These are phyloP conservation scores for Ferrisia virgata DNA, from an alignment of 2,888 invertebrate species.

Conservation along the genomic window DNA sequence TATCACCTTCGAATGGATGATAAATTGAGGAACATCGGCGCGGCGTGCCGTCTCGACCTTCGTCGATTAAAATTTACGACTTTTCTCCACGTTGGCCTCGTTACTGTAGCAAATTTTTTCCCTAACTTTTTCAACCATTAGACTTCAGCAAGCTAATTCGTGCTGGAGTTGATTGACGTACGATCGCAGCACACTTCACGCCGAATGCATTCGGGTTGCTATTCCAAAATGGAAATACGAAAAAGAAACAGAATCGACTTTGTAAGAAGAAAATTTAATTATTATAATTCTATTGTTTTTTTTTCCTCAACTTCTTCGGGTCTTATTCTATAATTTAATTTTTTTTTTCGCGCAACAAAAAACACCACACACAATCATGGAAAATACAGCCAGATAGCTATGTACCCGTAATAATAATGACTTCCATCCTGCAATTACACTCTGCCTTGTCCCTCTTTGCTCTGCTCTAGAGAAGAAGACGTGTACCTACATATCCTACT, in stretches of 20 bases:
- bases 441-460: background rate
- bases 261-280: constrained; percentile 26
- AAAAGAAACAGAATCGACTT: too few species aligned
- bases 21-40: too few species aligned
- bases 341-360: background rate
- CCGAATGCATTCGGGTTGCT: background rate
- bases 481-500: background rate
- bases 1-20: background rate
- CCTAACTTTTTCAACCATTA: background rate
- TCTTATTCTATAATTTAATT: background rate
- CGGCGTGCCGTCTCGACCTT: background rate
- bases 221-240: background rate
- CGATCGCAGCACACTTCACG: background rate
- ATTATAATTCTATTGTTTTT: constrained; percentile 44
- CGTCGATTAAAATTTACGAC: background rate
- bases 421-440: constrained; percentile 43
- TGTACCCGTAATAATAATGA: too few species aligned
- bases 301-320: background rate
- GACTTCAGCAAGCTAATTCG: background rate
- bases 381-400: too few species aligned
- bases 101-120: background rate
- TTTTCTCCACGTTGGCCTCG: background rate
- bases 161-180: background rate
- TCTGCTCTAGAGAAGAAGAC: too few species aligned
- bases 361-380: background rate